A percentile compares a stretch with the other conserved stretches of the same genome.
Conservation (phyloP, 2,888 invertebrate genomes). For the Drosophila aldrichi region DNA sequence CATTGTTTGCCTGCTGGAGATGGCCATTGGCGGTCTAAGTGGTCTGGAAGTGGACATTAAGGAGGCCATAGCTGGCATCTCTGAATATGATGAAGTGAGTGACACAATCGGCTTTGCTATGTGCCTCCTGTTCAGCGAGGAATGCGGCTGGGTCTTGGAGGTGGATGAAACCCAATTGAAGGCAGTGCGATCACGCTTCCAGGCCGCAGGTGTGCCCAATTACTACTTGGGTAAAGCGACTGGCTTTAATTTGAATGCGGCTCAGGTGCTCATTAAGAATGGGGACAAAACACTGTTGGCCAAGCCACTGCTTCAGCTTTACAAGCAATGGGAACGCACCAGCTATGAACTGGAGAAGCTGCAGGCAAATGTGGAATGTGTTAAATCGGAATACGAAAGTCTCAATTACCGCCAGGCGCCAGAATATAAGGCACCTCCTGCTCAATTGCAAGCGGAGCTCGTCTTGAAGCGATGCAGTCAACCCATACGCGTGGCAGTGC, state of each 20-base stretch:
- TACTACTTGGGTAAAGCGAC: constrained; percentile 89
- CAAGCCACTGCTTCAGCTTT: constrained; percentile 88
- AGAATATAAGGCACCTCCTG: constrained; percentile 90
- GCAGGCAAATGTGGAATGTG: constrained; percentile 93
- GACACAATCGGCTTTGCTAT: constrained; percentile 86
- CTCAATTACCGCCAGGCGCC: constrained; percentile 90
- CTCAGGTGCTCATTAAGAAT: constrained; percentile 65
- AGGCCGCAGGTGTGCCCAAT: constrained; percentile 87
- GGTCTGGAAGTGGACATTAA: constrained; percentile 90
- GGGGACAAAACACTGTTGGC: constrained; percentile 86
- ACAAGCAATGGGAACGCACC: constrained; percentile 97
- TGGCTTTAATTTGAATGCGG: constrained; percentile 88
- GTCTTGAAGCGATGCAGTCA: constrained; percentile 83
- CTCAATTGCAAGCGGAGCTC: constrained; percentile 86
- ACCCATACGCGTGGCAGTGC: constrained; percentile 92
- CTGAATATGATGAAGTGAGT: constrained; percentile 56
- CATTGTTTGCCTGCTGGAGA: constrained; percentile 95
- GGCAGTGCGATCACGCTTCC: constrained; percentile 88
- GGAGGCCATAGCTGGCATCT: constrained; percentile 83
- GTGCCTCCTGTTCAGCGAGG: constrained; percentile 92
- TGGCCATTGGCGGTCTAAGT: constrained; percentile 97
- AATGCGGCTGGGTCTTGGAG: constrained; percentile 94
- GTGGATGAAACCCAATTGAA: constrained; percentile 87
- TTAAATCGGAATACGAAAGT: constrained; percentile 91
- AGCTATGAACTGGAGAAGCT: constrained; percentile 94